phyloP scores from a whole-genome alignment of 1,140 invertebrate species.

The Cotesia glomerata region DNA sequence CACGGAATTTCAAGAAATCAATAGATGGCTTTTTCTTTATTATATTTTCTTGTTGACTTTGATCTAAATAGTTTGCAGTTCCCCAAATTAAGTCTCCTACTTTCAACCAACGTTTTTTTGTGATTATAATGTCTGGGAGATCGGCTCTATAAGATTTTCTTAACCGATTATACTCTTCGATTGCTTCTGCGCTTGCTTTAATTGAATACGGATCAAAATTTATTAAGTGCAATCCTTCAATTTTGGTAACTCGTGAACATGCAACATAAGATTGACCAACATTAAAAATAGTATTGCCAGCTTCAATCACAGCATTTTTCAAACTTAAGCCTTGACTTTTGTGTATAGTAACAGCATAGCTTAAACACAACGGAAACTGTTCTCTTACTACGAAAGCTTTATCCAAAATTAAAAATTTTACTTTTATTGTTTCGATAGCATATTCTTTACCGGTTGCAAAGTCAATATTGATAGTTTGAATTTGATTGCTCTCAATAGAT shows the following conservation, averaged over 20 bases:
- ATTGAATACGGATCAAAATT: conserved; percentile 43
- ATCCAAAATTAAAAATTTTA: conserved; percentile 20
- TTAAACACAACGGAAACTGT: conserved; percentile 42
- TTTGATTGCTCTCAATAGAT: too few species aligned
- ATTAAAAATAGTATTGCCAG: conserved; percentile 43
- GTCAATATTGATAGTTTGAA: too few species aligned
- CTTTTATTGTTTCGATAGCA: too few species aligned
- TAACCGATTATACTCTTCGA: conserved; percentile 46
- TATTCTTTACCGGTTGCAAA: too few species aligned
- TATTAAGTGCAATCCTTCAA: conserved; percentile 46
- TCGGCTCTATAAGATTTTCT: conserved; percentile 34
- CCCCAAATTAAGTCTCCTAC: neutral
- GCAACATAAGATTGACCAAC: conserved; percentile 52
- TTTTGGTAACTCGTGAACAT: conserved; percentile 44
- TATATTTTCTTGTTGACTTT: neutral
- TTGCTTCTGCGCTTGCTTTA: conserved; percentile 34
- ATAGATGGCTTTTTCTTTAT: neutral
- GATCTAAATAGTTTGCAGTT: neutral
- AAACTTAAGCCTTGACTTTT: conserved; percentile 49
- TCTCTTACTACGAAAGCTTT: conserved; percentile 44
- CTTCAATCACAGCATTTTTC: conserved; percentile 47
- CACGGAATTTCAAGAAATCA: neutral
- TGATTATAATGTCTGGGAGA: conserved; percentile 8
- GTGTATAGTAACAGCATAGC: conserved; percentile 37
- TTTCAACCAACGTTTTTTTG: neutral